These are phyloP conservation scores for Anguilla pacifica DNA, from an alignment of 2,797 vertebrate genomes.

Conservation along the genomic window DNA sequence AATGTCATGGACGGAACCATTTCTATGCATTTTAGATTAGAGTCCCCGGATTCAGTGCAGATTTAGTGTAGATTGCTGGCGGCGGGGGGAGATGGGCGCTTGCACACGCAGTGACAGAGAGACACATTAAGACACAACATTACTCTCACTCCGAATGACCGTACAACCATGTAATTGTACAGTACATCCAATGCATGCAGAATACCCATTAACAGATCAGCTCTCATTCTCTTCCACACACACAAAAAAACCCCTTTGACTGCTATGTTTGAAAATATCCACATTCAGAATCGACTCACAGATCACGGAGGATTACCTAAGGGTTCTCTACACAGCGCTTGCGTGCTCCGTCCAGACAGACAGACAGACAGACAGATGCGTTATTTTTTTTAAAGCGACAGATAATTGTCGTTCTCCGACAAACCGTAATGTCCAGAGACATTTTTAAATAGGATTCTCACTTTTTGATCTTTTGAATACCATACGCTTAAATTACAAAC, in stretches of 20 bases:
- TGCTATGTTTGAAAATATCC: neutral
- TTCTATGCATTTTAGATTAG: neutral
- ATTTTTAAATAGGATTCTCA: conserved; percentile 16
- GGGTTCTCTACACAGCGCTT: conserved; percentile 14
- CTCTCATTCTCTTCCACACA: conserved; percentile 8
- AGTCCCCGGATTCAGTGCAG: neutral
- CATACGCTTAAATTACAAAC: neutral
- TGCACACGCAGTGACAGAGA: neutral
- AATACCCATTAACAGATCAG: neutral
- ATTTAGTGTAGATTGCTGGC: neutral
- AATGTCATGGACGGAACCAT: conserved; percentile 7
- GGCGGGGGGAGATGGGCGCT: neutral
- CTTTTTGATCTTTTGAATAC: conserved; percentile 8
- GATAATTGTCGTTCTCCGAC: neutral
- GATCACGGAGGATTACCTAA: neutral
- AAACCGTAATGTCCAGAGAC: conserved; percentile 7
- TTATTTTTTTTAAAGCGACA: neutral
- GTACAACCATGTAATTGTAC: neutral
- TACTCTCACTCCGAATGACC: neutral
- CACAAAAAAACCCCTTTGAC: neutral
- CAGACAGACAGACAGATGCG: neutral
- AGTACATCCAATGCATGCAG: conserved; percentile 28
- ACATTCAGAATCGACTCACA: conserved; percentile 15
- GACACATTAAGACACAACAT: neutral
- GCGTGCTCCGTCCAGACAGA: neutral